These are phyloP conservation scores for Amblyopsis rosae DNA, from an alignment of 2,113 vertebrate species.

Conservation along the genomic window DNA sequence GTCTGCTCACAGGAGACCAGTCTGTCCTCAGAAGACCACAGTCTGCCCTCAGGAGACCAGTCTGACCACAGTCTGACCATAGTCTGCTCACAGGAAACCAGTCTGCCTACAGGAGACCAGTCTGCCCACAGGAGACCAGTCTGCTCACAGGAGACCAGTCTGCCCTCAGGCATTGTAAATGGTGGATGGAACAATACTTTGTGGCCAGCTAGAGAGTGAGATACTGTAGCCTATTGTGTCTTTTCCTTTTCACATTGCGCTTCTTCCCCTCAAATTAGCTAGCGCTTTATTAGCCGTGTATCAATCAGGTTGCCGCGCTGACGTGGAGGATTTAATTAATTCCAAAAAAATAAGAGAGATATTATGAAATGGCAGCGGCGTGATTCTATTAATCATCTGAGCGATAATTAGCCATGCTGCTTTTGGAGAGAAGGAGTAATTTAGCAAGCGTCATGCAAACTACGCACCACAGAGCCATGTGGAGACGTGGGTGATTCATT, in stretches of 20 bases:
- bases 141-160: too few relatives aligned
- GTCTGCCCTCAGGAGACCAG: too few relatives aligned
- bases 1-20: too few relatives aligned
- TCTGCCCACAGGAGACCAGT: too few relatives aligned
- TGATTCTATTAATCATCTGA: constrained; percentile 68
- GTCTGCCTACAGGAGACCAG: too few relatives aligned
- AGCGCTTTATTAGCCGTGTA: constrained; percentile 3
- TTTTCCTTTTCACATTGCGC: background rate
- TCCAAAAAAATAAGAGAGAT: constrained; percentile 15
- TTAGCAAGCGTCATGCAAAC: constrained; percentile 68
- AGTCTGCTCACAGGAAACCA: too few relatives aligned
- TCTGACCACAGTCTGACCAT: too few relatives aligned
- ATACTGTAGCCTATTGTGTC: background rate
- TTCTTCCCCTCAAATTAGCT: background rate
- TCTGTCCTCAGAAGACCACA: too few relatives aligned
- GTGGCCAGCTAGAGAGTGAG: background rate
- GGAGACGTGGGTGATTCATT: constrained; percentile 58
- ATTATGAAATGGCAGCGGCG: constrained; percentile 35
- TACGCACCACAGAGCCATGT: constrained; percentile 56
- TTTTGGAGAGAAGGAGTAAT: constrained; percentile 64
- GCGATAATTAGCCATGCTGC: constrained; percentile 64
- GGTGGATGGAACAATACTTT: too few relatives aligned
- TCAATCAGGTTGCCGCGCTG: background rate
- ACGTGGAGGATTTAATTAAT: background rate
- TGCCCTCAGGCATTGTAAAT: too few relatives aligned